Conservation (phyloP, 1,140 invertebrate genomes). For the Amphibalanus amphitrite region DNA sequence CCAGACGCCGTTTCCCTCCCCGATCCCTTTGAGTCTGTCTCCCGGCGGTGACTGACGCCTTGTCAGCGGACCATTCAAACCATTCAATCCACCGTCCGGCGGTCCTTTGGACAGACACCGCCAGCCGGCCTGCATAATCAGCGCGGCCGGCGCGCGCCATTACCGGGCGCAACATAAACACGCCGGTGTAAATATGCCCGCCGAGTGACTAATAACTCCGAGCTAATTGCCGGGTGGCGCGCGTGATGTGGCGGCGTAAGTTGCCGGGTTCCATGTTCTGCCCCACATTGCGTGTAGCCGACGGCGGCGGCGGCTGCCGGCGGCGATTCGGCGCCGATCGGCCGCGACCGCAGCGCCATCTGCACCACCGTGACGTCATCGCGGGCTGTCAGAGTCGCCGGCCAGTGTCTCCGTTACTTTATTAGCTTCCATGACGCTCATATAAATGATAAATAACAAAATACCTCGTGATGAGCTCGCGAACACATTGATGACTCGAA, state of each 20-base stretch:
- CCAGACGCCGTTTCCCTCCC: too few species aligned
- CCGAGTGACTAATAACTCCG: not conserved
- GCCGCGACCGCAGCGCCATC: not conserved
- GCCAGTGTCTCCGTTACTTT: not conserved
- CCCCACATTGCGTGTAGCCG: not conserved
- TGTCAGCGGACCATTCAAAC: not conserved
- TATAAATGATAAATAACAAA: constrained; percentile 2
- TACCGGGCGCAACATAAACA: not conserved
- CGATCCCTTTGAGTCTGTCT: too few species aligned
- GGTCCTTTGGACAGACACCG: not conserved
- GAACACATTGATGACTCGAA: not conserved
- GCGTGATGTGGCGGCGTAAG: not conserved
- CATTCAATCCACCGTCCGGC: not conserved
- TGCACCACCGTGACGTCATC: not conserved
- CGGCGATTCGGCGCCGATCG: not conserved
- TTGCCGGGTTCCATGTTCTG: not conserved
- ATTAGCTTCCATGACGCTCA: constrained; percentile 1
- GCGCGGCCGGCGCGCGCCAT: not conserved
- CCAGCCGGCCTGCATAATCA: not conserved
- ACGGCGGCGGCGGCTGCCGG: not conserved
- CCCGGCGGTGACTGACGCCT: too few species aligned
- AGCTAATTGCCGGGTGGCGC: not conserved
- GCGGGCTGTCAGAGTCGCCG: not conserved
- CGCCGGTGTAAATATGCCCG: not conserved
- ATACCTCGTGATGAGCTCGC: constrained; percentile 1